phyloP scores from a whole-genome alignment of 2,797 vertebrate species.

The Rhyacichthys aspro region DNA sequence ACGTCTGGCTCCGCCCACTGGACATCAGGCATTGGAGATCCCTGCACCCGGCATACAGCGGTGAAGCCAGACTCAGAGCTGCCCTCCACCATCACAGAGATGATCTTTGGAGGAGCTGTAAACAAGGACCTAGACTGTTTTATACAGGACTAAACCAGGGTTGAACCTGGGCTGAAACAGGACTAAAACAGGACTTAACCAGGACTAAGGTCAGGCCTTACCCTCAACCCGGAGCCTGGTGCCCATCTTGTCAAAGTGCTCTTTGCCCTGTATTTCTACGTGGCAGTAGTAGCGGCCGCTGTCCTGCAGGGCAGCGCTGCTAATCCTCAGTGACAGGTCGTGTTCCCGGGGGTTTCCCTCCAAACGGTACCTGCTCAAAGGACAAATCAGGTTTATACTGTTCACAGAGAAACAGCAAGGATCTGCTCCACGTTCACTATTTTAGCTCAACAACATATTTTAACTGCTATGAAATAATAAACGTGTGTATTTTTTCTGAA shows the following conservation, averaged over 20 bases:
- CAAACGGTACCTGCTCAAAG: conserved; percentile 77
- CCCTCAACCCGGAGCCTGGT: conserved; percentile 86
- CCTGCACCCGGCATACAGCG: conserved; percentile 87
- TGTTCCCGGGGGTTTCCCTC: conserved; percentile 90
- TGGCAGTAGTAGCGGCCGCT: conserved; percentile 89
- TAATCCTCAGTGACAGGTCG: conserved; percentile 89
- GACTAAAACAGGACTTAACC: too few species aligned
- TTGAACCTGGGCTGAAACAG: neutral
- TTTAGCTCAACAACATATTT: too few species aligned
- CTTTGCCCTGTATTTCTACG: conserved; percentile 84
- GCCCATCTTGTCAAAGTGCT: conserved; percentile 85
- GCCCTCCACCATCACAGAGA: conserved; percentile 84
- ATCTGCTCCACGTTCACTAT: too few species aligned
- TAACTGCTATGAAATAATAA: too few species aligned
- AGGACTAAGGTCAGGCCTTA: conserved; percentile 43
- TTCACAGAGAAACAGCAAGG: too few species aligned
- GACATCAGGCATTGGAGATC: conserved; percentile 85
- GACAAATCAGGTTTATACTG: neutral
- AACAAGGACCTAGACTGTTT: neutral
- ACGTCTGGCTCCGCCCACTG: conserved; percentile 82
- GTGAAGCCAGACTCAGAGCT: conserved; percentile 69
- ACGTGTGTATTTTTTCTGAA: too few species aligned
- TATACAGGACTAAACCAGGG: neutral
- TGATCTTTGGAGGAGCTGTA: conserved; percentile 86
- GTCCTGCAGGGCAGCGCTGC: conserved; percentile 85